These are phyloP conservation scores for Urocyon cinereoargenteus DNA, from an alignment of 2,797 vertebrate genomes.

Conservation along the genomic window DNA sequence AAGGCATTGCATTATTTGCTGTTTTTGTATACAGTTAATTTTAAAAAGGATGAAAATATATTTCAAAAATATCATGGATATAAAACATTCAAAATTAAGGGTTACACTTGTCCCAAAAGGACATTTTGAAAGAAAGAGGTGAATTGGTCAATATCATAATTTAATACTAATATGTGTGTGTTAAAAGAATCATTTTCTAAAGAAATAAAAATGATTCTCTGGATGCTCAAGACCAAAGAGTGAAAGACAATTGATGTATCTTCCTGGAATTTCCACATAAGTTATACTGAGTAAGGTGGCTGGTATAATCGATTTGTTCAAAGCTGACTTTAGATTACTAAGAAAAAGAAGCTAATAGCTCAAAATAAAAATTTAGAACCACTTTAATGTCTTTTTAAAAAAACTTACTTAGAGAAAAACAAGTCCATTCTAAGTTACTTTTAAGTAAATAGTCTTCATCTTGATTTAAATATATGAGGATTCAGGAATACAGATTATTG, in stretches of 20 bases:
- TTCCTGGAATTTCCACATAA: not conserved
- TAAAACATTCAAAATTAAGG: not conserved
- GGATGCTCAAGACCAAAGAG: not conserved
- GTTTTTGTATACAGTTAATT: not conserved
- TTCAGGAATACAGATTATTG: not conserved
- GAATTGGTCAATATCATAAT: not conserved
- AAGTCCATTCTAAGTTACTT: not conserved
- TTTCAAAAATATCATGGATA: not conserved
- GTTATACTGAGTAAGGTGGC: not conserved
- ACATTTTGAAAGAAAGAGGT: not conserved
- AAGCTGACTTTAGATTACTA: not conserved
- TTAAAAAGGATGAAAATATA: not conserved
- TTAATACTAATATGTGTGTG: not conserved
- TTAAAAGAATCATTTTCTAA: not conserved
- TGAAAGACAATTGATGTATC: not conserved
- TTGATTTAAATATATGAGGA: not conserved
- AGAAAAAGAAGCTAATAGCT: not conserved
- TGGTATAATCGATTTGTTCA: not conserved
- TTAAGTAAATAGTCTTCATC: not conserved
- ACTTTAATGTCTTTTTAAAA: not conserved
- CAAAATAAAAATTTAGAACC: not conserved
- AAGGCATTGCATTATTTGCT: not conserved
- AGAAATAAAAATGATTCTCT: not conserved
- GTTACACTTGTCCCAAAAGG: not conserved
- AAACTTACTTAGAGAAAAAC: not conserved